These are phyloP conservation scores for Zoanthus sociatus DNA, from an alignment of 92 coral and sea anemone species.

Conservation along the genomic window DNA sequence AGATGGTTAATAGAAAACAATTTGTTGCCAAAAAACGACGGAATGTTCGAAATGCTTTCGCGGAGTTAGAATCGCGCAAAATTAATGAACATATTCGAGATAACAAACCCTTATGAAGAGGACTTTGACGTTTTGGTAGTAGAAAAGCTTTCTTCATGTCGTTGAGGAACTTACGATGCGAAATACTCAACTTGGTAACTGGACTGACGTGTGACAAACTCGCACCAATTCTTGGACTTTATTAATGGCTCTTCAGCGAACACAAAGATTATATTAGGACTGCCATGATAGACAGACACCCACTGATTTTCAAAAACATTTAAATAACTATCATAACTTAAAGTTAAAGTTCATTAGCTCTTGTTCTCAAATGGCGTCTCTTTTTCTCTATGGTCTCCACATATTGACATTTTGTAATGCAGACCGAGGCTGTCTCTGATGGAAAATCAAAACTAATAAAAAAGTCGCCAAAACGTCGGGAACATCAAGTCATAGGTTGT, in stretches of 20 bases:
- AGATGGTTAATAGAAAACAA: neutral
- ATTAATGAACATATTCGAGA: neutral
- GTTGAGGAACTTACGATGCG: conserved; percentile 2
- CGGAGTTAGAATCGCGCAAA: neutral
- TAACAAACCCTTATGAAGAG: conserved; percentile 29
- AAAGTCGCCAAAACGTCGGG: conserved; percentile 3
- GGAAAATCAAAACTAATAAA: neutral
- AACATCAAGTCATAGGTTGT: neutral
- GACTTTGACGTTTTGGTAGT: conserved; percentile 26
- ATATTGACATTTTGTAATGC: conserved; percentile 2
- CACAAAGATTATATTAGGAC: conserved; percentile 42
- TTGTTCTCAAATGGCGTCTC: conserved; percentile 26
- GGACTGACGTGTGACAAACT: neutral
- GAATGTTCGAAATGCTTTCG: neutral
- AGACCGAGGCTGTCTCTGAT: neutral
- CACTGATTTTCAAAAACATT: conserved; percentile 40
- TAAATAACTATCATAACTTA: conserved; percentile 44
- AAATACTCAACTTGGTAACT: conserved; percentile 4
- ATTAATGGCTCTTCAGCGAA: conserved; percentile 2
- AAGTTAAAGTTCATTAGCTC: conserved; percentile 28
- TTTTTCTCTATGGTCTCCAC: neutral
- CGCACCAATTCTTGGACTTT: neutral
- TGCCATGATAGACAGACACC: conserved; percentile 34
- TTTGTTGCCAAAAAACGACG: neutral
- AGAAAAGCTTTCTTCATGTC: conserved; percentile 31